These are phyloP conservation scores for Hirundichthys speculiger DNA, from an alignment of 2,113 vertebrate species.

Conservation along the genomic window DNA sequence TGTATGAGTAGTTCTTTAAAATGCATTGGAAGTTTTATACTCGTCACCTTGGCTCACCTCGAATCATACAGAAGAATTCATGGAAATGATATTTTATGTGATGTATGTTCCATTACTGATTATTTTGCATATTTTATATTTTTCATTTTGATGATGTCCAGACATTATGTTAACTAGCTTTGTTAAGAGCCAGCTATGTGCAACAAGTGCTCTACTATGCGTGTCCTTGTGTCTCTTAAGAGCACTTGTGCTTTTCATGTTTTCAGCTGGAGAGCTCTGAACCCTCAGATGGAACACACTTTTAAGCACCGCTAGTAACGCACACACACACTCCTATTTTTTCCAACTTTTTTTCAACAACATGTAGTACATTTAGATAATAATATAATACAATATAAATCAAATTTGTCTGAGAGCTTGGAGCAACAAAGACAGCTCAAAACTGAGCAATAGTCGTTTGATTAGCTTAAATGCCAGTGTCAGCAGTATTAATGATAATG, in stretches of 20 bases:
- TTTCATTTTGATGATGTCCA: background rate
- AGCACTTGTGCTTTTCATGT: slow-evolving; percentile 18
- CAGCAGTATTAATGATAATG: no score
- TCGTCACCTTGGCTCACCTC: slow-evolving; percentile 1
- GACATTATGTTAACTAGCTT: slow-evolving; percentile 20
- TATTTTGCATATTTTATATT: background rate
- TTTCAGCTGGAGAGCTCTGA: slow-evolving; percentile 3
- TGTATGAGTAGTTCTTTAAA: background rate
- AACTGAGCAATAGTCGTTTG: no score
- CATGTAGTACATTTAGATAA: background rate
- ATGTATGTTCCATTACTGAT: background rate
- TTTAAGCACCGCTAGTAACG: slow-evolving; percentile 4
- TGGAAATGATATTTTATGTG: slow-evolving; percentile 7
- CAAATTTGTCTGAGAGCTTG: no score
- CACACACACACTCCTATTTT: background rate
- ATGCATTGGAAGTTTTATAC: background rate
- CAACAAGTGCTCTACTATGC: slow-evolving; percentile 10
- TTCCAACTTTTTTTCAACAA: background rate
- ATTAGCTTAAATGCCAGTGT: no score
- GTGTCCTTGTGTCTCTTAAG: slow-evolving; percentile 9
- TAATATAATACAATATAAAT: background rate
- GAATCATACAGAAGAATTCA: background rate
- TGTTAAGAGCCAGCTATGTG: background rate
- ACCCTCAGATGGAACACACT: background rate
- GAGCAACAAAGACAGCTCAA: background rate